Percentiles rank a stretch among this genome's conserved stretches.
Evolutionary conservation across 2,113 vertebrate genomes (phyloP).

Genomic region (Egretta garzetta): DNA sequence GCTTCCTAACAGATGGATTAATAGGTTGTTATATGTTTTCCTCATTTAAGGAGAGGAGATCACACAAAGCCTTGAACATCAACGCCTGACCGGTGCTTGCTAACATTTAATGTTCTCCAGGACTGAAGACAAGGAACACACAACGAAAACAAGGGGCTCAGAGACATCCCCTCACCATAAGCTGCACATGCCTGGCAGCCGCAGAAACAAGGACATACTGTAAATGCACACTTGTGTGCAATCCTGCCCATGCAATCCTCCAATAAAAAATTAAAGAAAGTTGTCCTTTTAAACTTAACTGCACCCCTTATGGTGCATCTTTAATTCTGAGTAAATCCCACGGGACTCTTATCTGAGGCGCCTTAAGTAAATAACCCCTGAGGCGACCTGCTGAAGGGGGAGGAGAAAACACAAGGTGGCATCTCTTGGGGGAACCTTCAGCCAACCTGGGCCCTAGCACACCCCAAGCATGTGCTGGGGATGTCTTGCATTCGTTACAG

Average conservation of each 20-base stretch:
- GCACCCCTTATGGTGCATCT: background rate
- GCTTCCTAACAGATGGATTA: background rate
- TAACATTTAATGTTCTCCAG: background rate
- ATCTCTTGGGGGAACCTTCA: too few relatives aligned
- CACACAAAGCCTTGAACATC: background rate
- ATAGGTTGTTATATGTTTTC: background rate
- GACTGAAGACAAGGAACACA: background rate
- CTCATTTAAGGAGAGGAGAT: background rate
- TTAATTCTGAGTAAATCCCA: background rate
- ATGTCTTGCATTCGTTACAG: accelerated
- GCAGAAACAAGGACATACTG: background rate
- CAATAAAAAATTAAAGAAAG: background rate
- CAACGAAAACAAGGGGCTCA: accelerated
- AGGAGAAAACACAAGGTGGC: background rate
- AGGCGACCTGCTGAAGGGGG: background rate
- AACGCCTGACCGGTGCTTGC: background rate
- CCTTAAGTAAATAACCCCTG: background rate
- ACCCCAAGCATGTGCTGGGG: accelerated
- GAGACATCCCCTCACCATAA: background rate
- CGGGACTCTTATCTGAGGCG: background rate
- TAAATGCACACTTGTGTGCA: background rate
- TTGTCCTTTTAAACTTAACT: background rate
- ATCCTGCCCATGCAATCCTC: background rate
- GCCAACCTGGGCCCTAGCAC: background rate
- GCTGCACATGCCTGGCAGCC: background rate